These are phyloP conservation scores for Brachirus orientalis DNA, from an alignment of 2,113 vertebrate species.

Conservation along the genomic window DNA sequence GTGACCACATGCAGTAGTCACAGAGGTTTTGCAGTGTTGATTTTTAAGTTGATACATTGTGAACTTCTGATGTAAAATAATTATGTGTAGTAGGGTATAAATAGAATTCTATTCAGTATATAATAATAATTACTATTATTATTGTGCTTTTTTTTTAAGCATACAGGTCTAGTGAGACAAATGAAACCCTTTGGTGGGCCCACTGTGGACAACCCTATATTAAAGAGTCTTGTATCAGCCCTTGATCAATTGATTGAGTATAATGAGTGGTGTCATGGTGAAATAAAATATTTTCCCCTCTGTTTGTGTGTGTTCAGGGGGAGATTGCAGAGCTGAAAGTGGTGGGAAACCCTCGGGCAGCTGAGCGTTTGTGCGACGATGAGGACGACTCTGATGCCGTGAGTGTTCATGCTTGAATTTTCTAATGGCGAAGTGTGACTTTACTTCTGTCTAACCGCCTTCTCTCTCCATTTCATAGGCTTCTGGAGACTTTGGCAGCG, in stretches of 20 bases:
- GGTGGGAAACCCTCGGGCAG: constrained; percentile 80
- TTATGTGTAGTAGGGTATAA: too few relatives aligned
- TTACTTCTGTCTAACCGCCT: background rate
- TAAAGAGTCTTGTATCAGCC: too few relatives aligned
- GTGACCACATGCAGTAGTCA: constrained; percentile 25
- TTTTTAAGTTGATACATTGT: too few relatives aligned
- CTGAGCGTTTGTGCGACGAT: constrained; percentile 86
- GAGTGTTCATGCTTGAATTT: constrained; percentile 45
- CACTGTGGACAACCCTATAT: too few relatives aligned
- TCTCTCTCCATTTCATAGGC: constrained; percentile 64
- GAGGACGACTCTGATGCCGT: constrained; percentile 86
- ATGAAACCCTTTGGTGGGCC: too few relatives aligned
- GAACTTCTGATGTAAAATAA: too few relatives aligned
- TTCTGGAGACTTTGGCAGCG: constrained; percentile 90
- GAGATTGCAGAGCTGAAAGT: constrained; percentile 86
- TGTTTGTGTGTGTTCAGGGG: constrained; percentile 80
- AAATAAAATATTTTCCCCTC: background rate
- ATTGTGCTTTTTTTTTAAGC: too few relatives aligned
- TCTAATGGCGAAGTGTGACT: background rate
- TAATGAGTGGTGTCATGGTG: background rate
- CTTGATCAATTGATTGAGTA: background rate
- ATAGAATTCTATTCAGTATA: too few relatives aligned
- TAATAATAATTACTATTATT: too few relatives aligned
- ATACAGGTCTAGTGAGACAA: too few relatives aligned
- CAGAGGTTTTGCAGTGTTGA: constrained; percentile 2